Evolutionary conservation across 2,113 vertebrate species (phyloP), one percentile per base, ranked within the genome.

Genomic region (Chascanopsetta lugubris): DNA sequence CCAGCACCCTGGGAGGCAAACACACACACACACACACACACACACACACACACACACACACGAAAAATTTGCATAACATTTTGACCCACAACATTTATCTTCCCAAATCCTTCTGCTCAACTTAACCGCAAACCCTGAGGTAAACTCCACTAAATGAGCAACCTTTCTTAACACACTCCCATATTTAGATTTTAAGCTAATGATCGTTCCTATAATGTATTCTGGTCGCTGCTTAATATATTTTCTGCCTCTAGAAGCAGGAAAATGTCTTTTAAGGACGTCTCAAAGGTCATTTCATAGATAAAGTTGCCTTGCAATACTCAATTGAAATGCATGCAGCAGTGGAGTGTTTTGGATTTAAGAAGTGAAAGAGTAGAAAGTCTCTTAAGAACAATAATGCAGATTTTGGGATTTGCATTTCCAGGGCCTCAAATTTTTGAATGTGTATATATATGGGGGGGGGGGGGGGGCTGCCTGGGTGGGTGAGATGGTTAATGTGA

Each of bases 31-130:
- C 38, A 40, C 38, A 42, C 17, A 42, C 38, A n/a, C 38, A 47
- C 38, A 13, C 30, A 45, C 38, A n/a, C 17, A 42, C 17, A 56
- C 38, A 18, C 30, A 45, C 36, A 58, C 24, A 43, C 7, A 42
- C 26, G 20, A 40, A 60, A 45, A 60, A 62, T 54, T 66, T 72
- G 73, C 77, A 38, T 69, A 72, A 75, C 70, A 49, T 72, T 64
- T 45, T 10, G 6, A 51, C 74, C 51, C 25, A 46, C 7, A 46
- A 65, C 17, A 3, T 24, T 50, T 21, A 24, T 77, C 53, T 55
- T 66, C 20, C 27, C 32, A 24, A 26, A 49, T 58, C 72, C 54
- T 78, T 54, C 47, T 75, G 72, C 55, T 77, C 40, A 80, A 61
- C 32, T 51, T 49, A 61, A 80, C 53, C 5, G 3, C 30, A 29